phyloP scores from a whole-genome alignment of 2,888 invertebrate species.

The Plusia festucae region DNA sequence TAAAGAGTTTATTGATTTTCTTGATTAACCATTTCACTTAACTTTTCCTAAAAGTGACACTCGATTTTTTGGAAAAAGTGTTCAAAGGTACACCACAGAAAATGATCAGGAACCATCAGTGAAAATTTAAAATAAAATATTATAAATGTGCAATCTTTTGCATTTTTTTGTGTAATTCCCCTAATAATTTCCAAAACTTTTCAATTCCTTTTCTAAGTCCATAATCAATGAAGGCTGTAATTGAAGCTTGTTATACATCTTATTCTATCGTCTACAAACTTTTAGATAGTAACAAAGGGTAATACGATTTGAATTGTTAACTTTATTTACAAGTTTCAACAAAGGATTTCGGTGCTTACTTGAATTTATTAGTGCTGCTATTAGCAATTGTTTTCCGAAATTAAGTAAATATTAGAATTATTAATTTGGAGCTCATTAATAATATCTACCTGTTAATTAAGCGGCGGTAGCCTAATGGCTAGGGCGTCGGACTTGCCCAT shows the following conservation, averaged over 20 bases:
- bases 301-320: slow-evolving; percentile 47
- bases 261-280: slow-evolving; percentile 39
- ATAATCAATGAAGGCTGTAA: slow-evolving; percentile 39
- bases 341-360: slow-evolving; percentile 21
- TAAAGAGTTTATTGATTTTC: too few relatives aligned
- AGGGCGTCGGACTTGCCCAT: too few relatives aligned
- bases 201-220: slow-evolving; percentile 15
- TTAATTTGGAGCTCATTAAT: slow-evolving; percentile 18
- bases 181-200: neutral
- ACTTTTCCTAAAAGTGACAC: too few relatives aligned
- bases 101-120: too few relatives aligned
- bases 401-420: slow-evolving; percentile 11
- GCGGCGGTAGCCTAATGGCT: too few relatives aligned
- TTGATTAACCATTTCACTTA: too few relatives aligned
- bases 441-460: neutral
- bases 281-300: slow-evolving; percentile 38
- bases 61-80: too few relatives aligned
- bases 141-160: too few relatives aligned
- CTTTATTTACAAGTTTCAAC: slow-evolving; percentile 42
- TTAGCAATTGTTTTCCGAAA: slow-evolving; percentile 26
- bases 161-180: neutral
- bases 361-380: slow-evolving; percentile 20
- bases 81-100: too few relatives aligned
- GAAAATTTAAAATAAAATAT: too few relatives aligned
- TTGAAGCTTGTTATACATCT: slow-evolving; percentile 31